phyloP scores from a whole-genome alignment of 1,140 invertebrate species.

The Brevipalpus yothersi region DNA sequence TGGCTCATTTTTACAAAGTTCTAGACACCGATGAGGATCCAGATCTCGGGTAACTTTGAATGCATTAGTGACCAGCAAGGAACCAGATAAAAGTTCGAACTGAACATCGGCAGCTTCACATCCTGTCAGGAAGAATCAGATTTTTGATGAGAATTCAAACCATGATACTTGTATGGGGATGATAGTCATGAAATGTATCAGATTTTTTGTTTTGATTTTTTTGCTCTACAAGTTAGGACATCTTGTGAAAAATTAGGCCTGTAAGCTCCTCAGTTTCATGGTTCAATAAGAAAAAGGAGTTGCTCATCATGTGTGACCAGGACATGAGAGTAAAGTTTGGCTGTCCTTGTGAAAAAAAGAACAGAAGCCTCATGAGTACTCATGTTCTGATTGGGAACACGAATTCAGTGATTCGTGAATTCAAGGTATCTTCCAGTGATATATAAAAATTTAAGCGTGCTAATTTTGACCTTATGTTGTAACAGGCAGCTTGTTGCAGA shows the following conservation, averaged over 20 bases:
- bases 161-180: background rate
- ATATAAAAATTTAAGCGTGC: too few species aligned
- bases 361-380: too few species aligned
- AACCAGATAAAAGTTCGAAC: slow-evolving; percentile 9
- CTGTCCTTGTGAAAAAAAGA: too few species aligned
- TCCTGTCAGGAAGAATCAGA: background rate
- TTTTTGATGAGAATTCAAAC: background rate
- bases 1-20: slow-evolving; percentile 6
- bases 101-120: slow-evolving; percentile 7
- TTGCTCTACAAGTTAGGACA: too few species aligned
- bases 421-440: too few species aligned
- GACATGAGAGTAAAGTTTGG: too few species aligned
- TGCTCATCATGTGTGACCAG: background rate
- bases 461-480: too few species aligned
- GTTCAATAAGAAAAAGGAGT: background rate
- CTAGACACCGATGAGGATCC: slow-evolving; percentile 6
- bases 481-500: too few species aligned
- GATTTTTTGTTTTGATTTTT: too few species aligned
- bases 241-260: too few species aligned
- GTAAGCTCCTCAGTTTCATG: background rate
- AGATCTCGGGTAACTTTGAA: slow-evolving; percentile 8
- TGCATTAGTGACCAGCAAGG: background rate
- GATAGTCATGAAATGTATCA: background rate
- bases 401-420: too few species aligned
- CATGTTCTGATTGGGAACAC: too few species aligned